Evolutionary conservation across 2,888 invertebrate species (phyloP), one percentile per base, ranked within the genome.

Genomic region (Bellardia pandia): DNA sequence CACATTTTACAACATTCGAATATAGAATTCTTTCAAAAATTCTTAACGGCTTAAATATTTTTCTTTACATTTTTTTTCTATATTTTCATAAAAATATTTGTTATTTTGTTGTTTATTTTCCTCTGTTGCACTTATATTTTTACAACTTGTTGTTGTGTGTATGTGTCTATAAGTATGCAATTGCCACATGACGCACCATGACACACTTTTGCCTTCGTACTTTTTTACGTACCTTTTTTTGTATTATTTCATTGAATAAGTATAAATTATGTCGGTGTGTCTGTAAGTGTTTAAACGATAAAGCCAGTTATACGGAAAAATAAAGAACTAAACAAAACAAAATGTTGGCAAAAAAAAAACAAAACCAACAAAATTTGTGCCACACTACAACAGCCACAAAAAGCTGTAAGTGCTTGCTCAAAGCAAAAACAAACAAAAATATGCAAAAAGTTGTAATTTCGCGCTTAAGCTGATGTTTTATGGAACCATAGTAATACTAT

Each of bases 101-200:
- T 76, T 75, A 79, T 64, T 53, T 14, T 14, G 37, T 56, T 42
- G 58, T 48, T 69, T 16, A 45, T 51, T 48, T 53, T 42, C 11
- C 42, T 69, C 56, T 77, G 23, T 48, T 74, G 40, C 77, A 48
- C 7, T 76, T 56, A 64, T 72, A 71, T 71, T 83, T 48, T 53
- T 56, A 74, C 72, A 77, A 76, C 83, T 60, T 68, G 51, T 64
- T 78, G 56, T 72, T 37, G 37, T 37, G 6, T 37, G 37, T 37
- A 6, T 37, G 37, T 37, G 37, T 37, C 6, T 37, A 37, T 76
- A 37, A 42, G 13, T 51, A 53, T 74, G 56, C 71, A 75, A 60
- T 68, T 82, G 66, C 79, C 78, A 75, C 78, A 87, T 87, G 81
- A 87, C 81, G 87, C 78, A 78, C 81, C 87, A 82, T 87, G 86